These are phyloP conservation scores for Clistopyga incitator DNA, from an alignment of 2,888 invertebrate genomes.

Conservation along the genomic window DNA sequence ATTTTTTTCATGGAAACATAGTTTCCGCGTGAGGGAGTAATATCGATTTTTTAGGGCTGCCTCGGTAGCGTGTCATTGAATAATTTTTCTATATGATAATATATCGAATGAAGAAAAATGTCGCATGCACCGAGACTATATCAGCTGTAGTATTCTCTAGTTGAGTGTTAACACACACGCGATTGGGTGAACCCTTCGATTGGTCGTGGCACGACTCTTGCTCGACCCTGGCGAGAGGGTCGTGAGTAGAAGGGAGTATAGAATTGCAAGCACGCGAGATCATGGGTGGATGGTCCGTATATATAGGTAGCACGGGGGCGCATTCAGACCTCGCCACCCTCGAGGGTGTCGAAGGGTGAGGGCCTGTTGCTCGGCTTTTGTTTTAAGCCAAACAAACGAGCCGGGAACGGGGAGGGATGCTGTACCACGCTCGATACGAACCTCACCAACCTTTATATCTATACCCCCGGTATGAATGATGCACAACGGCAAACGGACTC, in stretches of 20 bases:
- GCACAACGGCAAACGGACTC: slow-evolving; percentile 32
- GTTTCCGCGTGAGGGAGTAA: too few species aligned
- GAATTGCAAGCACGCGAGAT: slow-evolving; percentile 56
- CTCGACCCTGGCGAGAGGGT: slow-evolving; percentile 34
- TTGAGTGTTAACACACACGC: slow-evolving; percentile 27
- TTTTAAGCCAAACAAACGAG: slow-evolving; percentile 70
- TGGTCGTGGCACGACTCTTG: slow-evolving; percentile 26
- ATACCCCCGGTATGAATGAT: slow-evolving; percentile 24
- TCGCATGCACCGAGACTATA: slow-evolving; percentile 14
- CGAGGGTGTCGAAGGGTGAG: slow-evolving; percentile 63
- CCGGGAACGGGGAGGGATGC: slow-evolving; percentile 31
- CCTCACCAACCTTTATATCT: slow-evolving; percentile 51
- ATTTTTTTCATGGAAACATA: background rate
- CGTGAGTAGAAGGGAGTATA: slow-evolving; percentile 27
- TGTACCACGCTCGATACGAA: slow-evolving; percentile 62
- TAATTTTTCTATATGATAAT: slow-evolving; percentile 1
- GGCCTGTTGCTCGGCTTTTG: slow-evolving; percentile 76
- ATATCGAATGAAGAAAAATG: background rate
- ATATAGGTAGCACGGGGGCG: slow-evolving; percentile 22
- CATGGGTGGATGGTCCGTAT: slow-evolving; percentile 42
- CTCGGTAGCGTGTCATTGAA: background rate
- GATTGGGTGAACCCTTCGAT: slow-evolving; percentile 25
- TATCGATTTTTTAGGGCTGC: too few species aligned
- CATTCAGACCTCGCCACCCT: slow-evolving; percentile 7
- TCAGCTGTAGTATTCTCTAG: slow-evolving; percentile 9